Evolutionary conservation across 1,140 invertebrate genomes (phyloP).

Genomic region (Sarcophaga peregrina): DNA sequence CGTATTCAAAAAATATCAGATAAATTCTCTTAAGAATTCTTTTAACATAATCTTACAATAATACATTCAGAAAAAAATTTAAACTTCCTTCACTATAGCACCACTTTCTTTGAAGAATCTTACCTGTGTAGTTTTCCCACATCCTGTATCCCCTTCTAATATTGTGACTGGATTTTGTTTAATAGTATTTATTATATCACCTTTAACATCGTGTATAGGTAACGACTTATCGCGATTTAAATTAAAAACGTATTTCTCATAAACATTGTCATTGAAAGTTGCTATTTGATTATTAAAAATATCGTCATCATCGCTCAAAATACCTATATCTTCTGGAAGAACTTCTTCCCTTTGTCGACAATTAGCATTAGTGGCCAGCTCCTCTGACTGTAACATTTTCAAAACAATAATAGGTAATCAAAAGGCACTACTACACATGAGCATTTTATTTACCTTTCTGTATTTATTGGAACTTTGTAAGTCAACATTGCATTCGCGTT

Average conservation of each 20-base stretch:
- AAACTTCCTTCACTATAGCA: neutral
- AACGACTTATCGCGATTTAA: slow-evolving; percentile 53
- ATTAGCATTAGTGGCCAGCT: neutral
- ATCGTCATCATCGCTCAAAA: slow-evolving; percentile 43
- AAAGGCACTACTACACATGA: neutral
- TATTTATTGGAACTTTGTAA: slow-evolving; percentile 43
- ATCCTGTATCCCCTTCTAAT: slow-evolving; percentile 67
- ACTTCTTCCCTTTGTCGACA: neutral
- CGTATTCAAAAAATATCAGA: too few species aligned
- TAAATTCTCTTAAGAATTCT: too few species aligned
- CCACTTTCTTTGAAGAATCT: slow-evolving; percentile 11
- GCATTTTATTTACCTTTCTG: slow-evolving; percentile 47
- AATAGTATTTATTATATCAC: slow-evolving; percentile 54
- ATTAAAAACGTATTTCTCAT: slow-evolving; percentile 55
- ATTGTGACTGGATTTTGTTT: slow-evolving; percentile 57
- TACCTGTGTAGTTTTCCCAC: slow-evolving; percentile 89
- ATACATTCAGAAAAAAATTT: neutral
- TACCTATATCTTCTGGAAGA: slow-evolving; percentile 54
- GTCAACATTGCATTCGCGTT: slow-evolving; percentile 54
- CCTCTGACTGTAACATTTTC: neutral
- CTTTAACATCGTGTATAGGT: slow-evolving; percentile 55
- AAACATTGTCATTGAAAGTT: slow-evolving; percentile 51
- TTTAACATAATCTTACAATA: too few species aligned
- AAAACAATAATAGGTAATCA: neutral
- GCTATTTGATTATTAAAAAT: neutral